Conservation (phyloP, 2,113 vertebrate genomes). For the Agapornis roseicollis region DNA sequence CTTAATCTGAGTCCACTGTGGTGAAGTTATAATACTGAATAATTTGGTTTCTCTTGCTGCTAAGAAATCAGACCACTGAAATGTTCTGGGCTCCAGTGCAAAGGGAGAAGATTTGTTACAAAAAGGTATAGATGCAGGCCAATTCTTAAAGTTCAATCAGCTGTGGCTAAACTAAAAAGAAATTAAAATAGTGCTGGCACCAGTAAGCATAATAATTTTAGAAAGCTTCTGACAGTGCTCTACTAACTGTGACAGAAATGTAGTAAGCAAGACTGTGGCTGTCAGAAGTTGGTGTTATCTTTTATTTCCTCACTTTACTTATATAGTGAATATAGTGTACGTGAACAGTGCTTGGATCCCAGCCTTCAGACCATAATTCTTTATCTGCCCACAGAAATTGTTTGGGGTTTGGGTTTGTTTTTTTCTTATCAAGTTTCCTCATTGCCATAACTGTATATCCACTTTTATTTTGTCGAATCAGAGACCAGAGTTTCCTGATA, state of each 20-base stretch:
- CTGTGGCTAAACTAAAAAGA: not conserved
- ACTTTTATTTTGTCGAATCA: not conserved
- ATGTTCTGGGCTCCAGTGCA: not conserved
- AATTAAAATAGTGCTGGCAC: not conserved
- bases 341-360: not conserved
- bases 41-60: not conserved
- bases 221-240: not conserved
- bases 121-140: not conserved
- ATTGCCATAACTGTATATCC: not conserved
- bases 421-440: not conserved
- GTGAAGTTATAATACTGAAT: not conserved
- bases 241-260: not conserved
- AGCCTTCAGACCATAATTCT: not conserved
- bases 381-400: not conserved
- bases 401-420: not conserved
- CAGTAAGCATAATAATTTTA: not conserved
- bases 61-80: not conserved
- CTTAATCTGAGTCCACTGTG: not conserved
- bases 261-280: not conserved
- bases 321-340: not conserved
- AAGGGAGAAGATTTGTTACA: not conserved
- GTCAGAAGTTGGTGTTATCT: not conserved
- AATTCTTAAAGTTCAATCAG: slow-evolving; percentile 10
- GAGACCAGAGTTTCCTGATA: not conserved
- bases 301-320: not conserved